These are phyloP conservation scores for Porites lutea DNA, from an alignment of 64 coral and sea anemone species.

Conservation along the genomic window DNA sequence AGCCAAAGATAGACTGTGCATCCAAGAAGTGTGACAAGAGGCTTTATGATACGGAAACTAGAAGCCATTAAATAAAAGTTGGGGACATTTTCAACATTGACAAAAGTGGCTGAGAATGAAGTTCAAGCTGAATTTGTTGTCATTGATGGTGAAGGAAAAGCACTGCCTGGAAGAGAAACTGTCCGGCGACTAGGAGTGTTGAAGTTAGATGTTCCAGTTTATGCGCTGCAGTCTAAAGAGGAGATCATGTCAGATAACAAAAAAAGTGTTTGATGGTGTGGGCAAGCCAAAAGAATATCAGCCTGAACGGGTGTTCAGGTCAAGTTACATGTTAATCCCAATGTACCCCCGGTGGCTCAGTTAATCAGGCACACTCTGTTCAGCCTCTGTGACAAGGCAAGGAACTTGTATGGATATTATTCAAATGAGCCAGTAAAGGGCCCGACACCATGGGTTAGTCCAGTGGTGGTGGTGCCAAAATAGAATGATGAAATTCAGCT, in stretches of 20 bases:
- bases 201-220: background rate
- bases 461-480: no score
- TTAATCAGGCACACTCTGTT: constrained; percentile 40
- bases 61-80: constrained; percentile 20
- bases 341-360: background rate
- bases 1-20: constrained; percentile 2
- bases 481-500: no score
- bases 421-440: constrained; percentile 21
- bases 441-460: no score
- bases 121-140: no score
- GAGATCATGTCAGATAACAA: no score
- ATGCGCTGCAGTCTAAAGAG: background rate
- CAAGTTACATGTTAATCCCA: constrained; percentile 43
- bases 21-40: constrained; percentile 53
- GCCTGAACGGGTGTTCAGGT: no score
- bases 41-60: constrained; percentile 48
- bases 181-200: constrained; percentile 26
- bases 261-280: constrained; percentile 53
- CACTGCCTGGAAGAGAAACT: constrained; percentile 22
- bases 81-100: constrained; percentile 37
- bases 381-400: constrained; percentile 7
- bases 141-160: background rate
- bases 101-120: background rate
- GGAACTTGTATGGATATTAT: constrained; percentile 1
- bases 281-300: background rate